Conservation (phyloP, 1,140 invertebrate species). For the Streblospio benedicti region DNA sequence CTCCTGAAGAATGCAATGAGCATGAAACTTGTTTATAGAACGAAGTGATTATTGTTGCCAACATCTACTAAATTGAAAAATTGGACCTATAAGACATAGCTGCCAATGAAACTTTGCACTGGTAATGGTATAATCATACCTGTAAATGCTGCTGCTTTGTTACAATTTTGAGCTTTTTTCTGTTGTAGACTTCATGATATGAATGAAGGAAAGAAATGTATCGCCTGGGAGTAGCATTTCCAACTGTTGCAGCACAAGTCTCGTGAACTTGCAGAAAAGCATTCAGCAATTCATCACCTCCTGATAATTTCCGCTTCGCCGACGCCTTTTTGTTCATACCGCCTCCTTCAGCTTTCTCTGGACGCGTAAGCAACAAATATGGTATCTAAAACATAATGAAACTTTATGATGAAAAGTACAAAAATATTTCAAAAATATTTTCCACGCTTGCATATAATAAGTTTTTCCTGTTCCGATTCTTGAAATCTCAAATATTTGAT, state of each 20-base stretch:
- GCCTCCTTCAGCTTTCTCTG: slow-evolving; percentile 38
- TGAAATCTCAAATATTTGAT: no score
- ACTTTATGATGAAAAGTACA: no score
- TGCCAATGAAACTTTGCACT: no score
- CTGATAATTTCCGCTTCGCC: slow-evolving; percentile 32
- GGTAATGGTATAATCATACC: no score
- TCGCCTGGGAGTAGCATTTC: slow-evolving; percentile 51
- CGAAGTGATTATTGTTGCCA: no score
- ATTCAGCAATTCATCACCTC: slow-evolving; percentile 44
- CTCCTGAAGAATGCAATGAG: no score
- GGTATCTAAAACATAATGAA: slow-evolving; percentile 41
- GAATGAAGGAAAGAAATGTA: slow-evolving; percentile 57
- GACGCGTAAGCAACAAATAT: slow-evolving; percentile 37
- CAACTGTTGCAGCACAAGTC: slow-evolving; percentile 28
- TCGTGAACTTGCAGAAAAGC: slow-evolving; percentile 50
- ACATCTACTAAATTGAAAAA: no score
- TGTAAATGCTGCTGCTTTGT: slow-evolving; percentile 54
- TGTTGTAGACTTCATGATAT: slow-evolving; percentile 53
- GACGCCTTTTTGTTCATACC: slow-evolving; percentile 31
- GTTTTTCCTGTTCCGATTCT: no score
- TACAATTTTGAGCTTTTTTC: slow-evolving; percentile 52
- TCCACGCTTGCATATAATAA: no score
- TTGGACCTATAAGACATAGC: no score
- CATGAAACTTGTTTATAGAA: no score
- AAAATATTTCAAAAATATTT: no score